Conservation (phyloP, 1,140 invertebrate species). For the Pseudachorutes palmiensis region DNA sequence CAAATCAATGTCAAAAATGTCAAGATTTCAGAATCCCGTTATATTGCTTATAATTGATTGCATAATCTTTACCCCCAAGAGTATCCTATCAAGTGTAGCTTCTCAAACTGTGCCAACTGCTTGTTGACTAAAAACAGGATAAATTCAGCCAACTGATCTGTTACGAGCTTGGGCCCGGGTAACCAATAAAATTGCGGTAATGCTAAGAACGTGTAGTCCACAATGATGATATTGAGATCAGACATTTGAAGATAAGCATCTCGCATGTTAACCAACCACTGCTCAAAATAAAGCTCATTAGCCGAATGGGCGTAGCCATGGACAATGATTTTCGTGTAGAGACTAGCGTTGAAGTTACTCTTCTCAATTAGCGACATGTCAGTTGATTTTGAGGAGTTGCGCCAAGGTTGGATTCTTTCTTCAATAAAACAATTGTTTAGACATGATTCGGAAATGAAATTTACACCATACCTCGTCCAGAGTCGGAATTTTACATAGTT, state of each 20-base stretch:
- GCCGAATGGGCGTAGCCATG: conserved; percentile 29
- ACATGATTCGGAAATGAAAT: background rate
- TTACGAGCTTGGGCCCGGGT: background rate
- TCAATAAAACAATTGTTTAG: conserved; percentile 25
- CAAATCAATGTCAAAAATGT: background rate
- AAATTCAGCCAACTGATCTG: background rate
- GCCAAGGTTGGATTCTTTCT: conserved; percentile 25
- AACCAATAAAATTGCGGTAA: background rate
- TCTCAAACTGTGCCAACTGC: background rate
- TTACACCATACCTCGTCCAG: conserved; percentile 12
- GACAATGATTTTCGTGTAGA: conserved; percentile 26
- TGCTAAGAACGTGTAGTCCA: conserved; percentile 9
- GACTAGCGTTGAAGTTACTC: conserved; percentile 23
- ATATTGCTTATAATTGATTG: background rate
- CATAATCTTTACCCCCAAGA: background rate
- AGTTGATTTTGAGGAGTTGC: conserved; percentile 17
- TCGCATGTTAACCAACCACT: conserved; percentile 13
- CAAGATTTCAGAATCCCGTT: background rate
- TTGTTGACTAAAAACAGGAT: background rate
- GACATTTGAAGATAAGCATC: conserved; percentile 7
- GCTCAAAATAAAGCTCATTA: conserved; percentile 19
- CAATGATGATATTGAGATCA: conserved; percentile 9
- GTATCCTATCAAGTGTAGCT: conserved; percentile 11
- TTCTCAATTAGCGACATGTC: conserved; percentile 15
- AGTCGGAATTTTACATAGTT: conserved; percentile 5